Base-by-base conservation (phyloP, 1,140 invertebrate genomes). In the Drosophila orena region DNA sequence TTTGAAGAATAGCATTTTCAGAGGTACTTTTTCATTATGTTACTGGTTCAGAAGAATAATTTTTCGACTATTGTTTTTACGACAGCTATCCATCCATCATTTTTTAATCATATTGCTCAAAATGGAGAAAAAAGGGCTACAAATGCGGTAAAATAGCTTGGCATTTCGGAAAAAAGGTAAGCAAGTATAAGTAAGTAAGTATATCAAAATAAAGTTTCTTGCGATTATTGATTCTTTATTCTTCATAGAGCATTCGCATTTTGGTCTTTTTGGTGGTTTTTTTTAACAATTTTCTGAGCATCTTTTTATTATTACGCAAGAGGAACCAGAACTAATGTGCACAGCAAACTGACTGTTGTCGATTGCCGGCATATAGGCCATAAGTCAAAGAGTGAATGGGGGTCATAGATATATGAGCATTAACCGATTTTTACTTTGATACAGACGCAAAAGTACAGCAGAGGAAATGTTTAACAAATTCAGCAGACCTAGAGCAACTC, bases 321-420 rank as follows among this genome's bases (percentile, higher is more conserved):
- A 27, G 54, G 66, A 86, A 81, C 78, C 81, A 57, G 81, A 86
- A 86, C 81, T 85, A 86, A 86, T 86, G 74, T 81, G 61, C 73
- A 76, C 57, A 73, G 68, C 66, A 77, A 81, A 77, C 71, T 76
- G 81, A 60, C 81, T 85, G 68, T 85, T 85, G 68, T 85, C 66
- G 85, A 85, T 81, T 73, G 53, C 56, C 11, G 34, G 17, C 35
- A 12, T 20, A 73, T 35, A 40, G 20, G 34, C 12, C 61, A 37
- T 24, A n/a, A 70, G 15, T 30, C 60, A 65, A 24, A 55, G 42
- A 35, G 22, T 20, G 35, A 65, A 42, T 37, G 4, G 20, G 60
- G 20, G 10, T 30, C 20, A 40, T n/a, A n/a, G n/a, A n/a, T n/a
- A n/a, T 20, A n/a, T 38, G 10, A 14, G 3, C 22, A 37, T 57